A percentile compares a stretch with the other conserved stretches of the same genome.
Evolutionary conservation across 1,140 invertebrate genomes (phyloP).

Genomic region (Euborellia annulipes): DNA sequence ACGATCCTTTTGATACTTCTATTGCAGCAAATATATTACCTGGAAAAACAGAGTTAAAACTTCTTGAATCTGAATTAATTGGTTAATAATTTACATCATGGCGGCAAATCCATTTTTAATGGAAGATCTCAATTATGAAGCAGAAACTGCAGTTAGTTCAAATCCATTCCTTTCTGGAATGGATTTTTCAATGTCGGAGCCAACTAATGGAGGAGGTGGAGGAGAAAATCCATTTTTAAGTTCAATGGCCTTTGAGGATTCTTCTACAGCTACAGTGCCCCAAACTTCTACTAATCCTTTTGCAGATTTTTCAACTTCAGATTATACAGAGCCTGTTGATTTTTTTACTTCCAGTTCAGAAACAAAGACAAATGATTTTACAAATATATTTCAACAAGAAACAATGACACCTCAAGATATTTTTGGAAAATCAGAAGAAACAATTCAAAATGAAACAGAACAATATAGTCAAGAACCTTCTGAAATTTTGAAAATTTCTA

Average conservation of each 20-base stretch:
- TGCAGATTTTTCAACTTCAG: slow-evolving; percentile 13
- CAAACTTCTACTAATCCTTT: slow-evolving; percentile 22
- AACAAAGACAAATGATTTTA: too few species aligned
- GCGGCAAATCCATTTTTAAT: slow-evolving; percentile 44
- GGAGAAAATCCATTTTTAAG: slow-evolving; percentile 18
- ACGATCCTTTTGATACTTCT: slow-evolving; percentile 65
- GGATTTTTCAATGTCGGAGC: slow-evolving; percentile 6
- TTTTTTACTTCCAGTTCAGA: too few species aligned
- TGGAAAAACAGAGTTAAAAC: slow-evolving; percentile 57
- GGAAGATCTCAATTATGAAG: slow-evolving; percentile 29
- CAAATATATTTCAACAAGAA: too few species aligned
- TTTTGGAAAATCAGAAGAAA: background rate
- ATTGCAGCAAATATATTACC: slow-evolving; percentile 55
- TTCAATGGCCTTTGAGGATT: slow-evolving; percentile 17
- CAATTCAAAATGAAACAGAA: background rate
- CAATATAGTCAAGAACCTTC: slow-evolving; percentile 10
- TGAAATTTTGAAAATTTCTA: slow-evolving; percentile 3
- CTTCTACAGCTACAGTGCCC: slow-evolving; percentile 17
- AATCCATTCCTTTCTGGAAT: slow-evolving; percentile 13
- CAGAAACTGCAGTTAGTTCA: slow-evolving; percentile 5
- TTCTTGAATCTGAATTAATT: slow-evolving; percentile 55
- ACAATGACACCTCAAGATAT: too few species aligned
- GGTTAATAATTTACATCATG: slow-evolving; percentile 9
- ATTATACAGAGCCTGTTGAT: too few species aligned
- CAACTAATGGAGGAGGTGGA: background rate